Percentiles rank a stretch among this genome's conserved stretches.
Conservation (phyloP, 2,888 invertebrate species). For the Cactoblastis cactorum region DNA sequence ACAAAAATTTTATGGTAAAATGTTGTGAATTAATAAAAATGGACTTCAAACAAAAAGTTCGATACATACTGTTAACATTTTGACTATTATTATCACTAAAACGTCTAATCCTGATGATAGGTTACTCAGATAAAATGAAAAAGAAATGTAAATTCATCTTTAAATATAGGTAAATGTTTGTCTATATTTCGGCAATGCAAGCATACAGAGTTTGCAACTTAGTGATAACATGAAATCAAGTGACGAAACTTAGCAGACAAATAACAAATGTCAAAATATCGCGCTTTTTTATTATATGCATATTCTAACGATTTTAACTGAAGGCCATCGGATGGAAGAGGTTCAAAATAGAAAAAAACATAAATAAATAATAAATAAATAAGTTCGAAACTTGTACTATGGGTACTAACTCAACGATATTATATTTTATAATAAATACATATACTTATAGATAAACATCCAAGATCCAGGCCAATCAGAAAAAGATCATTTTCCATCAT, state of each 20-base stretch:
- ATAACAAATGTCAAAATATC: constrained; percentile 26
- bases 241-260: constrained; percentile 41
- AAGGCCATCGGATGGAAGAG: too few species aligned
- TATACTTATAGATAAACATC: too few species aligned
- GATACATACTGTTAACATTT: constrained; percentile 56
- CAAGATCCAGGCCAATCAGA: too few species aligned
- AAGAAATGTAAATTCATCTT: constrained; percentile 32
- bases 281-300: not conserved
- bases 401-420: too few species aligned
- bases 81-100: constrained; percentile 18
- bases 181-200: constrained; percentile 52
- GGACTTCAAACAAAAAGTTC: not conserved
- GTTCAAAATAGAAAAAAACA: too few species aligned
- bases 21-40: too few species aligned
- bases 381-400: too few species aligned
- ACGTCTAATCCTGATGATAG: constrained; percentile 19
- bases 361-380: too few species aligned
- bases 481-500: too few species aligned
- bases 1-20: too few species aligned
- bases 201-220: constrained; percentile 35
- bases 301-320: not conserved
- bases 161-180: constrained; percentile 64
- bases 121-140: constrained; percentile 38
- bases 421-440: too few species aligned
- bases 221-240: constrained; percentile 63